Evolutionary conservation across 2,113 vertebrate species (phyloP).

Genomic region (Bubo bubo): DNA sequence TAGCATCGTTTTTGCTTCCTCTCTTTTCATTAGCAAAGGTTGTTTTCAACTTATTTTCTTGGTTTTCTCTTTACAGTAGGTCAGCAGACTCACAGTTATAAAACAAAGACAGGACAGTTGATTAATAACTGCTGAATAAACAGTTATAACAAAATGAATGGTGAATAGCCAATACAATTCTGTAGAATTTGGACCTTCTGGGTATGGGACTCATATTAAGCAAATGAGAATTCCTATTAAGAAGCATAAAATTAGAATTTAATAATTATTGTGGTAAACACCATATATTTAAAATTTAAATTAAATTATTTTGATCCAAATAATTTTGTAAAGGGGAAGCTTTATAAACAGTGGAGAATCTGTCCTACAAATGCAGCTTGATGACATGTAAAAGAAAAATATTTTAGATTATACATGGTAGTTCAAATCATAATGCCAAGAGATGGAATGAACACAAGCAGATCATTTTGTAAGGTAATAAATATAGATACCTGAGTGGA

Average conservation of each 20-base stretch:
- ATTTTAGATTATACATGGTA: not conserved
- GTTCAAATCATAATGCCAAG: not conserved
- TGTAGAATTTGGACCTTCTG: not conserved
- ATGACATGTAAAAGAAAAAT: not conserved
- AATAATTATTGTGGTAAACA: not conserved
- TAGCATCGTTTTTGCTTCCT: not conserved
- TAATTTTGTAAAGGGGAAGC: not conserved
- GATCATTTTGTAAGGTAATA: not conserved
- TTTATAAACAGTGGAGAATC: not conserved
- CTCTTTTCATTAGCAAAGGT: not conserved
- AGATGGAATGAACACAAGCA: not conserved
- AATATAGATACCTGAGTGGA: not conserved
- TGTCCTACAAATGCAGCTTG: not conserved
- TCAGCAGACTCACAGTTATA: not conserved
- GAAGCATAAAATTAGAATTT: conserved; percentile 5
- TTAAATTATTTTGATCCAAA: not conserved
- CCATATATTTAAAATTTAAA: not conserved
- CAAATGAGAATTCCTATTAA: conserved; percentile 29
- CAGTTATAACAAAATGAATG: not conserved
- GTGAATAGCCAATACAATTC: not conserved
- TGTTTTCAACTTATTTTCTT: conserved; percentile 1
- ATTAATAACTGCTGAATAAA: conserved; percentile 28
- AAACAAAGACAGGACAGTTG: not conserved
- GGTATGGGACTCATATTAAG: not conserved
- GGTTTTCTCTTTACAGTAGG: not conserved